Percentiles rank a stretch among this genome's conserved stretches.
phyloP scores from a whole-genome alignment of 2,888 invertebrate genomes.

The Leptinotarsa tumamoca region DNA sequence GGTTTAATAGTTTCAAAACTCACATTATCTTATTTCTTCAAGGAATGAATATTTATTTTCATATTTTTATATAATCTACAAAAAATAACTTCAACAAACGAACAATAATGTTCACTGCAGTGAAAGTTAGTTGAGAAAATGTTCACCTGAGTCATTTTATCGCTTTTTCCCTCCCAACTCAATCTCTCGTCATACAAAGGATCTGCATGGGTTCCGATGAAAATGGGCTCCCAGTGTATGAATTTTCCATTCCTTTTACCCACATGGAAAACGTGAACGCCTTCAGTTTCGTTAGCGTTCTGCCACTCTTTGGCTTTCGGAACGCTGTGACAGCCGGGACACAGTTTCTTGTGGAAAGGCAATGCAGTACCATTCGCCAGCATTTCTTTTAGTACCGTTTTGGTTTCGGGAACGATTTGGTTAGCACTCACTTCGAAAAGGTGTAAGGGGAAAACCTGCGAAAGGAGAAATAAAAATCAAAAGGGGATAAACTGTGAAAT shows the following conservation, averaged over 20 bases:
- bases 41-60: too few species aligned
- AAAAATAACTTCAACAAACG: too few species aligned
- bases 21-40: too few species aligned
- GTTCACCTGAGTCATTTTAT: conserved; percentile 94
- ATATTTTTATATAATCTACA: too few species aligned
- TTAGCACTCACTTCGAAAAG: conserved; percentile 87
- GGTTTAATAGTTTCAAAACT: too few species aligned
- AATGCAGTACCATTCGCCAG: conserved; percentile 83
- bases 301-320: conserved; percentile 90
- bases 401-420: conserved; percentile 77
- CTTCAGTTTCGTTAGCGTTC: conserved; percentile 76
- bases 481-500: too few species aligned
- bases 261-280: conserved; percentile 84
- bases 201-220: conserved; percentile 89
- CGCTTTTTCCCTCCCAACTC: conserved; percentile 95
- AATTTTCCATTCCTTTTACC: conserved; percentile 84
- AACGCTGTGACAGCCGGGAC: conserved; percentile 89
- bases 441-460: conserved; percentile 83
- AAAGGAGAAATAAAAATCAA: background rate
- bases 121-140: background rate
- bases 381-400: conserved; percentile 77
- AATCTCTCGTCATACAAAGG: conserved; percentile 91
- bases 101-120: too few species aligned
- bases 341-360: conserved; percentile 92
- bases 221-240: conserved; percentile 94